A percentile compares a stretch with the other conserved stretches of the same genome.
Conservation (phyloP, 1,140 invertebrate species). For the Yoshiicerus persimilis region DNA sequence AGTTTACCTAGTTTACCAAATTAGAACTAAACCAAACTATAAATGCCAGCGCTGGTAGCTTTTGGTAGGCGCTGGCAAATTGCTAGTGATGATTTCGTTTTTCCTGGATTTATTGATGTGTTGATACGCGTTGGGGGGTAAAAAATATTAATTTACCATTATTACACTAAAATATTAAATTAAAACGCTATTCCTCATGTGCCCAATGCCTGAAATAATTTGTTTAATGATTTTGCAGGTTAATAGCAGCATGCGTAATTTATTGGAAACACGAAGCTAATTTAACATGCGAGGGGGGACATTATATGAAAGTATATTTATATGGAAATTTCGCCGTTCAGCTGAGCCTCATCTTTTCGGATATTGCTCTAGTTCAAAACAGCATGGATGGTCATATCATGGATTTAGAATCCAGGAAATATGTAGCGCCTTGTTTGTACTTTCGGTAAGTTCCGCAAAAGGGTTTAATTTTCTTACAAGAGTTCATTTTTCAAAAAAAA, state of each 20-base stretch:
- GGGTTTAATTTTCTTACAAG: not conserved
- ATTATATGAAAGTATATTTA: conserved; percentile 47
- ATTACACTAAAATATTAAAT: not conserved
- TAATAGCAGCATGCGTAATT: conserved; percentile 48
- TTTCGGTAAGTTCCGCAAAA: conserved; percentile 50
- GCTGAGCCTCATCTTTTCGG: conserved; percentile 51
- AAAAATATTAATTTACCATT: conserved; percentile 31
- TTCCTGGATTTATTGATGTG: conserved; percentile 57
- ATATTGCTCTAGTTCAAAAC: conserved; percentile 51
- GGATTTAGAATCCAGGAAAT: conserved; percentile 52
- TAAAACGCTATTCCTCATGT: too few relatives aligned
- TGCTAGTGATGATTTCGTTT: conserved; percentile 61
- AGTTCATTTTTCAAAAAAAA: not conserved
- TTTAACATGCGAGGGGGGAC: conserved; percentile 47
- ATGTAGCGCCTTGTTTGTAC: conserved; percentile 54
- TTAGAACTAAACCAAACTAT: too few relatives aligned
- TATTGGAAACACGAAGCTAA: conserved; percentile 48
- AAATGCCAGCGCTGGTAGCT: conserved; percentile 62
- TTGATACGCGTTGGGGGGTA: conserved; percentile 59
- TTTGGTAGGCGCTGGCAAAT: conserved; percentile 59
- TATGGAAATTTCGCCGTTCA: conserved; percentile 51
- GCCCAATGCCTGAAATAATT: not conserved
- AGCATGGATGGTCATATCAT: conserved; percentile 56
- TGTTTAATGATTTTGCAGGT: conserved; percentile 32
- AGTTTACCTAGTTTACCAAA: not conserved